Conservation (phyloP, 2,888 invertebrate species). For the Brenthis hecate region DNA sequence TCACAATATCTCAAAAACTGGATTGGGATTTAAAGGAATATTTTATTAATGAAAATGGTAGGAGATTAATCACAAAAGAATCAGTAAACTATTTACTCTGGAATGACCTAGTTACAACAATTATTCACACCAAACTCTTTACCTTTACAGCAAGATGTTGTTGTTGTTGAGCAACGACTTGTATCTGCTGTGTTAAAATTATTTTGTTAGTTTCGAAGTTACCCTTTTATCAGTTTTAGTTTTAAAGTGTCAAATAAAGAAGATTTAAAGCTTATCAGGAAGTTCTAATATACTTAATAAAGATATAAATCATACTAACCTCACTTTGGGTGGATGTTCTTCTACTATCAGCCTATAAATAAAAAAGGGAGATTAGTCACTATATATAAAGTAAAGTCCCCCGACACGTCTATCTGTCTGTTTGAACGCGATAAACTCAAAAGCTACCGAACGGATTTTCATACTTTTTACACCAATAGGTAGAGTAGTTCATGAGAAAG, state of each 20-base stretch:
- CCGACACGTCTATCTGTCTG: background rate
- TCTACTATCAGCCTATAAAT: slow-evolving; percentile 21
- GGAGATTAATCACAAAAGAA: background rate
- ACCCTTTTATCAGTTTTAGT: background rate
- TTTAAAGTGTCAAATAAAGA: background rate
- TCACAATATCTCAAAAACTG: background rate
- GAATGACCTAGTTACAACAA: slow-evolving; percentile 18
- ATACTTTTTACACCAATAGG: no score
- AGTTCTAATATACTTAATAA: background rate
- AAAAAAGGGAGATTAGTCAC: background rate
- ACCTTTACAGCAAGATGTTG: slow-evolving; percentile 72
- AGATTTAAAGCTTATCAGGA: no score
- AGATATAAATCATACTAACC: slow-evolving; percentile 7
- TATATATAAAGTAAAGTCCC: background rate
- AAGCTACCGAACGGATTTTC: no score
- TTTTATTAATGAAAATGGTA: background rate
- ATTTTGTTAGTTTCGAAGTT: slow-evolving; percentile 33
- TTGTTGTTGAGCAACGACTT: slow-evolving; percentile 57
- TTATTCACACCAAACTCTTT: slow-evolving; percentile 42
- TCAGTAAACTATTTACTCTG: background rate
- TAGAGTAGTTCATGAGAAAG: no score
- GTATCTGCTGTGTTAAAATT: slow-evolving; percentile 60
- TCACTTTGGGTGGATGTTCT: slow-evolving; percentile 26
- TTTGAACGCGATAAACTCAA: background rate
- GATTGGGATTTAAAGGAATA: background rate